These are phyloP conservation scores for Orthonyx spaldingii DNA, from an alignment of 2,113 vertebrate genomes.

Conservation along the genomic window DNA sequence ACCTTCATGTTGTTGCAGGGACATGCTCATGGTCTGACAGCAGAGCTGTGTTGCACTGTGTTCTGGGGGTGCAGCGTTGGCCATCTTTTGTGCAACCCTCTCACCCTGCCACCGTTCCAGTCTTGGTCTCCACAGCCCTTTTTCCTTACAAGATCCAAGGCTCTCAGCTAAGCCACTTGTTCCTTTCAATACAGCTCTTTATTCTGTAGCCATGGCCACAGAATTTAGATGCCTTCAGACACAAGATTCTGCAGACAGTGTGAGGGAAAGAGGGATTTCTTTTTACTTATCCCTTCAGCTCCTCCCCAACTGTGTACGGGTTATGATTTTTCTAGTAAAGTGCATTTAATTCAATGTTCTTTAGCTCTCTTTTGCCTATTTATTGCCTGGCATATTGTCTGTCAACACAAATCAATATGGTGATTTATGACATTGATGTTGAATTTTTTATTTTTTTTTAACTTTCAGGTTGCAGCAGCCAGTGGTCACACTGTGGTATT, in stretches of 20 bases:
- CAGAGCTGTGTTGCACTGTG: not conserved
- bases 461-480: constrained; percentile 83
- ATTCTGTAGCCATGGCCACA: not conserved
- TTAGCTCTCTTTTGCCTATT: not conserved
- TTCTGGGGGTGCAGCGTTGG: not conserved
- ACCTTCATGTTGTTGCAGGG: not conserved
- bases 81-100: not conserved
- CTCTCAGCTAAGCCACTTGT: not conserved
- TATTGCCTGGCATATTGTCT: not conserved
- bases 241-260: not conserved
- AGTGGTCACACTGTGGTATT: constrained; percentile 91
- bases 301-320: accelerated
- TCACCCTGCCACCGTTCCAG: not conserved
- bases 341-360: accelerated
- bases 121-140: not conserved
- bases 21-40: not conserved
- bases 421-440: not conserved
- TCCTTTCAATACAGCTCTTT: not conserved
- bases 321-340: not conserved
- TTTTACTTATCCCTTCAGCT: not conserved
- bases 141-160: not conserved
- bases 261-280: not conserved
- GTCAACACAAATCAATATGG: not conserved
- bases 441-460: not conserved
- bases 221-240: not conserved